Conservation (phyloP, 2,888 invertebrate genomes). For the Tenodera sinensis region DNA sequence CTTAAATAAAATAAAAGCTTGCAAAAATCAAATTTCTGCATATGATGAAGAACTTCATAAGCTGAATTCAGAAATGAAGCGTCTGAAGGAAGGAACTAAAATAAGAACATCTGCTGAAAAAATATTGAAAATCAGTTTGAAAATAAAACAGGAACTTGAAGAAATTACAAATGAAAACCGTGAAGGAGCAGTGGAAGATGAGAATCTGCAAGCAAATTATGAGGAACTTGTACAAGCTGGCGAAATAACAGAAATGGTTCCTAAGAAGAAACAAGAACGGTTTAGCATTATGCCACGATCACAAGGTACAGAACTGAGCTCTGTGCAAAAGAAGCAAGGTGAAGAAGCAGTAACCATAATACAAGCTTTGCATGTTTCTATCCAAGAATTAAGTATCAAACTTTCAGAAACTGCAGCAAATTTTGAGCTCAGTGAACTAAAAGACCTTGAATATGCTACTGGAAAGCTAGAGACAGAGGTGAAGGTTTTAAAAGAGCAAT, state of each 20-base stretch:
- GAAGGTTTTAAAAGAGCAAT: not conserved
- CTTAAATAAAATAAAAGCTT: not conserved
- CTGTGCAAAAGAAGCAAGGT: not conserved
- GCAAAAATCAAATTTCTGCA: not conserved
- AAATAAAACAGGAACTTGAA: not conserved
- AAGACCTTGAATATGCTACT: not conserved
- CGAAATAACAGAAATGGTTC: not conserved
- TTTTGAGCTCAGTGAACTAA: not conserved
- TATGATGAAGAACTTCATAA: not conserved
- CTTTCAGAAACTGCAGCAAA: not conserved
- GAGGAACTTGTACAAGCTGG: no score
- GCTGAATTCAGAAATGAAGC: not conserved
- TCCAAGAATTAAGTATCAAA: not conserved
- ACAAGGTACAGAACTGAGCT: not conserved
- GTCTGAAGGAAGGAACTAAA: not conserved
- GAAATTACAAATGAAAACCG: not conserved
- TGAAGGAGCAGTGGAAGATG: not conserved
- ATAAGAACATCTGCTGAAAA: not conserved
- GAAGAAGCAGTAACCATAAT: not conserved
- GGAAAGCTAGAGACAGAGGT: not conserved
- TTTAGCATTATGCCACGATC: not conserved
- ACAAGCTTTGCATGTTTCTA: not conserved
- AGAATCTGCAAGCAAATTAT: not conserved
- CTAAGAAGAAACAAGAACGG: no score
- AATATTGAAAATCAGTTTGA: not conserved